Evolutionary conservation across 2,888 invertebrate species (phyloP), one percentile per base, ranked within the genome.

Genomic region (Mythimna vitellina): DNA sequence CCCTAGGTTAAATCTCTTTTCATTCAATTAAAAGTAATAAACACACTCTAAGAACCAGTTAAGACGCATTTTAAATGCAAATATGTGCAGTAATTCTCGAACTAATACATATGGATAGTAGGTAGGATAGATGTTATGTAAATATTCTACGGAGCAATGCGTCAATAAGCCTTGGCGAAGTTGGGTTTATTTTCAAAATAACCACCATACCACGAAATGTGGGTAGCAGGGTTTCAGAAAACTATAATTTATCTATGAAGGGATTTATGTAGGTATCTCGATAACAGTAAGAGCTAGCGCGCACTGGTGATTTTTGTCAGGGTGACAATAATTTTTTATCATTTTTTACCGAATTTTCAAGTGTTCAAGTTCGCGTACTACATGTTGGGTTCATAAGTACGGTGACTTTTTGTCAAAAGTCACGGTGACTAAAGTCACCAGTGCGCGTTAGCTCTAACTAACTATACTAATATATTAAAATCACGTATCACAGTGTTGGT

Each of bases 161-260:
- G 29, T 74, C 69, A 74, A 61, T 74, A 64, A 32, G 54, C 46
- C 65, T 60, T 25, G 14, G 54, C 42, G 51, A 61, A 70, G 56
- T 64, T 20, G 46, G 20, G 35, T 79, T 70, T 78, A 70, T 79
- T 79, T 70, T 70, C 51, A 64, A 66, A 74, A 79, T 79, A 79
- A 20, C 32, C 38, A n/a, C 25, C 61, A 61, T 78, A 49, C 68
- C 20, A 51, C 29, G 68, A 73, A 78, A 42, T 68, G 8, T 17
- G n/a, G 14, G 25, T 25, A 32, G 12, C 6, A 20, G 25, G n/a
- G n/a, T 22, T 57, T 42, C 17, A 35, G 25, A 73, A 22, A 22
- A 22, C 17, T 22, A 46, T 8, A 29, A 64, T 22, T 49, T 12
- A 25, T 22, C 10, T 53, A 53, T 12, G 9, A 17, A 49, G 22